Conservation (phyloP, 2,113 vertebrate species). For the Anhinga anhinga region DNA sequence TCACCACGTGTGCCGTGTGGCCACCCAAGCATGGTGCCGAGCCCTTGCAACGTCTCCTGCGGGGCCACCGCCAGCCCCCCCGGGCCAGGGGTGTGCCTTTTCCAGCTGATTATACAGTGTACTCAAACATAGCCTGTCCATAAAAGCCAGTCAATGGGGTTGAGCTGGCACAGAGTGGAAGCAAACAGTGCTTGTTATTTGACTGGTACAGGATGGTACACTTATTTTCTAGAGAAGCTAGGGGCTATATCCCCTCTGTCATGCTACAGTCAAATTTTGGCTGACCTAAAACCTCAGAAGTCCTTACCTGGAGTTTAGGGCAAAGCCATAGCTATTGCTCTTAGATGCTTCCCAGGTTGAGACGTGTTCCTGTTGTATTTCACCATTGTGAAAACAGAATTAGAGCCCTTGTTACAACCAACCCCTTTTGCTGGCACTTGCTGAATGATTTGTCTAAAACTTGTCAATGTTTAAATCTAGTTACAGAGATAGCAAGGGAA, state of each 20-base stretch:
- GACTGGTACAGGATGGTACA: background rate
- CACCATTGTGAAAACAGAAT: background rate
- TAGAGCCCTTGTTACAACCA: background rate
- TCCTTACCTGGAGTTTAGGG: background rate
- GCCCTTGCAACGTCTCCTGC: fast-evolving
- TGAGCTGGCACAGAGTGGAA: background rate
- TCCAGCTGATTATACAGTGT: background rate
- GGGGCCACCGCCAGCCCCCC: background rate
- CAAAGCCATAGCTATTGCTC: background rate
- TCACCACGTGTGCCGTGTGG: fast-evolving
- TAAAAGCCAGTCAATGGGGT: background rate
- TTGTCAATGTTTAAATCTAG: background rate
- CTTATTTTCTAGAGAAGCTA: background rate
- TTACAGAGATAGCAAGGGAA: background rate
- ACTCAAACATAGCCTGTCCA: background rate
- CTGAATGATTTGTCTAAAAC: background rate
- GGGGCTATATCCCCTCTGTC: background rate
- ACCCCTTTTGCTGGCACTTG: background rate
- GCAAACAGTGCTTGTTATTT: background rate
- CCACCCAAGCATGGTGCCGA: background rate
- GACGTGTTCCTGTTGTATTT: background rate
- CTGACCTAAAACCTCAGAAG: background rate
- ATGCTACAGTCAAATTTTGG: background rate
- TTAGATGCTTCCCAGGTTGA: background rate
- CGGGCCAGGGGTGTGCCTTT: fast-evolving